Evolutionary conservation across 92 coral and sea anemone genomes (phyloP).

Genomic region (Anthopleura xanthogrammica): DNA sequence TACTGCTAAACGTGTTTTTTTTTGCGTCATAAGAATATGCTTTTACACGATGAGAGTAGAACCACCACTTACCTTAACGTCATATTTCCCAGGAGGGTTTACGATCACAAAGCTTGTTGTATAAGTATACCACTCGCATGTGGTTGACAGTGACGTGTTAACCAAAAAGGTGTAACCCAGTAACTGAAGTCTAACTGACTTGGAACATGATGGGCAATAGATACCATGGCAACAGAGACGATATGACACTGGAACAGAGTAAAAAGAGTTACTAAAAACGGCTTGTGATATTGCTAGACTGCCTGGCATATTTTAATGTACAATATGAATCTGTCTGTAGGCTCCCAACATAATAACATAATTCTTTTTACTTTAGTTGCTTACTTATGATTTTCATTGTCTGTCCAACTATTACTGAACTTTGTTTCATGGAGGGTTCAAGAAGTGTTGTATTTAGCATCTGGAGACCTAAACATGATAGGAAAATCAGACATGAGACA

Average conservation of each 20-base stretch:
- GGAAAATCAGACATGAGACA: not conserved
- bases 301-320: no score
- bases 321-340: no score
- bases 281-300: not conserved
- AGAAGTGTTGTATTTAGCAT: not conserved
- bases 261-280: not conserved
- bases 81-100: slow-evolving; percentile 2
- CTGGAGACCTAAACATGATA: not conserved
- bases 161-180: not conserved
- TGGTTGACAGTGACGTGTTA: not conserved
- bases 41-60: no score
- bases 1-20: no score
- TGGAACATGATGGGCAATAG: not conserved
- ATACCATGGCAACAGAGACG: slow-evolving; percentile 9
- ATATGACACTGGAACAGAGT: not conserved
- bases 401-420: not conserved
- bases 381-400: not conserved
- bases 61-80: not conserved
- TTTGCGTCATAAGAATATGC: no score
- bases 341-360: no score
- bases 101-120: not conserved
- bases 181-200: not conserved
- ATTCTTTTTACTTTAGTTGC: not conserved
- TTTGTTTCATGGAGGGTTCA: not conserved
- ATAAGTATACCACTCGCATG: not conserved